Conservation (phyloP, 1,140 invertebrate genomes). For the Pentalonia nigronervosa region DNA sequence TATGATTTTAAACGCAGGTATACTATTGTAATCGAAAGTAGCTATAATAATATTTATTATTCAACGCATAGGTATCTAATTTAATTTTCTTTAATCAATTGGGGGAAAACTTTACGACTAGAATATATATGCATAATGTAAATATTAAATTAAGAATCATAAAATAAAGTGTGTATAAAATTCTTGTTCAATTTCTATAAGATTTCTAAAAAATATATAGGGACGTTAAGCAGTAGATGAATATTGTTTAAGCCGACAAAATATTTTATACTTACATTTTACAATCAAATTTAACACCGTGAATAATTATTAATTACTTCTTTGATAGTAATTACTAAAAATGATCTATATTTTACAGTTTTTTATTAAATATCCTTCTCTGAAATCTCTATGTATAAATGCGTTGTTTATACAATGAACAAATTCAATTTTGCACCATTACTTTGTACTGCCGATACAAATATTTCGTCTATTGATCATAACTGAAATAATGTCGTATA, state of each 20-base stretch:
- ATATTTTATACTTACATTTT: neutral
- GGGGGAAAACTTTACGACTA: neutral
- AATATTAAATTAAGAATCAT: neutral
- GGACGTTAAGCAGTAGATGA: neutral
- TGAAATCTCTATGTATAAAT: neutral
- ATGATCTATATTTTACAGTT: neutral
- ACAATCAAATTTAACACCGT: neutral
- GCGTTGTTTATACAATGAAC: neutral
- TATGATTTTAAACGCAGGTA: neutral
- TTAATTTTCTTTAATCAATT: neutral
- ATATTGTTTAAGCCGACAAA: neutral
- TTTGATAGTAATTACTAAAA: neutral
- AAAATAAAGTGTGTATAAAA: neutral
- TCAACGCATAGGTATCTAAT: neutral
- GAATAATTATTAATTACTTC: neutral
- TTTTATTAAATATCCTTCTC: neutral
- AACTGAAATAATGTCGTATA: constrained; percentile 1
- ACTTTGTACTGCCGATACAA: neutral
- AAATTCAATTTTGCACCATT: neutral
- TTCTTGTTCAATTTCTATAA: neutral
- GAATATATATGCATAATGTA: neutral
- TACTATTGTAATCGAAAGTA: neutral
- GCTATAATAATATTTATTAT: neutral
- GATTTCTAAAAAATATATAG: neutral
- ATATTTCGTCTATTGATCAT: neutral